Evolutionary conservation across 30 jellyfish, hydroid and myxozoan species (phyloP).

Genomic region (Hydractinia echinata): DNA sequence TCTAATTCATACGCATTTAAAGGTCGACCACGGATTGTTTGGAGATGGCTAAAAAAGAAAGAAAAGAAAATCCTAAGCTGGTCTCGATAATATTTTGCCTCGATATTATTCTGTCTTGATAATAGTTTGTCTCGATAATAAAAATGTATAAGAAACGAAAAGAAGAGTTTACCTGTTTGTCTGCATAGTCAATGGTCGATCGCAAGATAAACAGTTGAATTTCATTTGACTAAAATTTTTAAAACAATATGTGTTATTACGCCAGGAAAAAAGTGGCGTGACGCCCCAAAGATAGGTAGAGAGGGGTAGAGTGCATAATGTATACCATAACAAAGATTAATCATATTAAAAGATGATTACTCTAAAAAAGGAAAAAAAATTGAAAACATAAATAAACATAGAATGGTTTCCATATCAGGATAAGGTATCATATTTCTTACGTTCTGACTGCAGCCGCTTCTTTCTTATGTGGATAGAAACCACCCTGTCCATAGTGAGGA

Average conservation of each 20-base stretch:
- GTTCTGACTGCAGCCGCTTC: conserved; percentile 42
- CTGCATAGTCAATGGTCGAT: conserved; percentile 42
- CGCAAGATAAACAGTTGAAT: conserved; percentile 44
- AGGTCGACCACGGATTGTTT: conserved; percentile 45
- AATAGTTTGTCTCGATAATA: too few species aligned
- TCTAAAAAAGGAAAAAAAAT: neutral
- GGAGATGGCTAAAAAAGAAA: conserved; percentile 32
- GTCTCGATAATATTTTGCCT: too few species aligned
- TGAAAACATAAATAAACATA: too few species aligned
- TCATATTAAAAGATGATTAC: neutral
- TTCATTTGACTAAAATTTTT: conserved; percentile 29
- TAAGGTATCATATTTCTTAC: neutral
- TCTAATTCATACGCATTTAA: conserved; percentile 39
- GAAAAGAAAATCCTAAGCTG: too few species aligned
- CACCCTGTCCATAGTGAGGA: conserved; percentile 43
- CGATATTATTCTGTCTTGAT: too few species aligned
- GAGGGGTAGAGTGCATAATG: too few species aligned
- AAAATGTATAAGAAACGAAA: neutral
- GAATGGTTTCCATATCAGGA: too few species aligned
- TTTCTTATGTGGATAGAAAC: conserved; percentile 22
- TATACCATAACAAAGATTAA: neutral
- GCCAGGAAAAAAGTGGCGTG: too few species aligned
- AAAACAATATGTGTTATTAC: neutral
- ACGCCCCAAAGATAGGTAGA: too few species aligned
- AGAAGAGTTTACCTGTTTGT: conserved; percentile 29